Percentiles rank a stretch among this genome's conserved stretches.
phyloP scores from a whole-genome alignment of 2,888 invertebrate genomes.

The Abrostola tripartita region DNA sequence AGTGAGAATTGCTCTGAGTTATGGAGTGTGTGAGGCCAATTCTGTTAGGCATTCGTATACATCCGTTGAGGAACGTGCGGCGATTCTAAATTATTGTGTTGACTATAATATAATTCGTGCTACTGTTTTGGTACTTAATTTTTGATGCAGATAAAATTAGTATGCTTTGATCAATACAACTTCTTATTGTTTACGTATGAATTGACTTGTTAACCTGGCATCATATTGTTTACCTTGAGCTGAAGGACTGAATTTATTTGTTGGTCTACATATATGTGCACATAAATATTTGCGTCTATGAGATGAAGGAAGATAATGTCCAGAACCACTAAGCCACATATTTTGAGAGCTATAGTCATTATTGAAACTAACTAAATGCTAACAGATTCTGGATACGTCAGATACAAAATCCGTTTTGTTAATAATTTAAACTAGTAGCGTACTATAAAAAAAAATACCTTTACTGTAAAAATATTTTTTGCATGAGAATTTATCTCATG shows the following conservation, averaged over 20 bases:
- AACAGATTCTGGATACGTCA: too few species aligned
- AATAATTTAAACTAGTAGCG: too few species aligned
- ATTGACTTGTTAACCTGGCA: neutral
- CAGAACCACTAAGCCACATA: too few species aligned
- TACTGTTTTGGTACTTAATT: constrained; percentile 43
- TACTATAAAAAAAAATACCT: too few species aligned
- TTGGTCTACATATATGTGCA: too few species aligned
- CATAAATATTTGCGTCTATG: neutral
- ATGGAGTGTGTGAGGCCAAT: constrained; percentile 70
- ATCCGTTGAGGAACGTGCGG: constrained; percentile 80
- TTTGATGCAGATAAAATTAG: constrained; percentile 30
- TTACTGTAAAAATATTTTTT: constrained; percentile 4
- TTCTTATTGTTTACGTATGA: constrained; percentile 18
- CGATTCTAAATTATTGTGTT: constrained; percentile 71
- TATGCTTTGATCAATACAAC: constrained; percentile 20
- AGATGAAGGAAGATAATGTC: too few species aligned
- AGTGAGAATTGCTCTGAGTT: constrained; percentile 77
- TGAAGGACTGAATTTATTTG: too few species aligned
- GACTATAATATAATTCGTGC: constrained; percentile 61
- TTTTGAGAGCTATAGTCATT: too few species aligned
- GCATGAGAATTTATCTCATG: constrained; percentile 19
- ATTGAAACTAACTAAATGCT: too few species aligned
- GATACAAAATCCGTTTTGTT: too few species aligned
- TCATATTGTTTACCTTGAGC: too few species aligned
- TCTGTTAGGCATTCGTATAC: constrained; percentile 79